Percentiles rank a stretch among this genome's conserved stretches.
Conservation (phyloP, 2,797 vertebrate species). For the Xenopus petersii region DNA sequence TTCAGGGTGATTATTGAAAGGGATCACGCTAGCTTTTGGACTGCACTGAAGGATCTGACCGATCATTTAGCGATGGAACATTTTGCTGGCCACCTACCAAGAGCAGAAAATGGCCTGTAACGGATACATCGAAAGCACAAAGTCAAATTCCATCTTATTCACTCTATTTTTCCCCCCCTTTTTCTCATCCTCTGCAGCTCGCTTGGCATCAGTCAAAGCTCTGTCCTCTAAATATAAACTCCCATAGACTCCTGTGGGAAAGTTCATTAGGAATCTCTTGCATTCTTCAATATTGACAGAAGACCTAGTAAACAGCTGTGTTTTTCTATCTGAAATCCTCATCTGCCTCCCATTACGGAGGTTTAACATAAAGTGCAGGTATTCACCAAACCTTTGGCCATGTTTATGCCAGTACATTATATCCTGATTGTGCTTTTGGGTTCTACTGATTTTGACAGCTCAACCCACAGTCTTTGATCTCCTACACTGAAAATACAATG, state of each 20-base stretch:
- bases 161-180: neutral
- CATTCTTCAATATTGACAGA: conserved; percentile 32
- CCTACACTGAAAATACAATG: too few relatives aligned
- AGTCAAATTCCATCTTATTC: conserved; percentile 48
- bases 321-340: conserved; percentile 16
- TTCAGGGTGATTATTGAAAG: neutral
- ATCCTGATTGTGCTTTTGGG: too few relatives aligned
- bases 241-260: conserved; percentile 52
- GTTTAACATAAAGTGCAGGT: neutral
- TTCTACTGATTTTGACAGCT: too few relatives aligned
- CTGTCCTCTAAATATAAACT: conserved; percentile 49
- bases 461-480: too few relatives aligned
- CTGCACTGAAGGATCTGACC: conserved; percentile 45
- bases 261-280: conserved; percentile 32
- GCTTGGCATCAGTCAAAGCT: conserved; percentile 50
- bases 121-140: conserved; percentile 46
- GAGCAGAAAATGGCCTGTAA: conserved; percentile 51
- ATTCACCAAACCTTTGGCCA: neutral
- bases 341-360: neutral
- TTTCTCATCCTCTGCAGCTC: conserved; percentile 19
- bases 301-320: conserved; percentile 43
- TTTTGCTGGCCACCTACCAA: conserved; percentile 51
- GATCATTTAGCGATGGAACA: conserved; percentile 51
- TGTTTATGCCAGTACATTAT: too few relatives aligned
- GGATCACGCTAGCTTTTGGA: conserved; percentile 13